Evolutionary conservation across 2,113 vertebrate species (phyloP).

Genomic region (Malaclemys terrapin): DNA sequence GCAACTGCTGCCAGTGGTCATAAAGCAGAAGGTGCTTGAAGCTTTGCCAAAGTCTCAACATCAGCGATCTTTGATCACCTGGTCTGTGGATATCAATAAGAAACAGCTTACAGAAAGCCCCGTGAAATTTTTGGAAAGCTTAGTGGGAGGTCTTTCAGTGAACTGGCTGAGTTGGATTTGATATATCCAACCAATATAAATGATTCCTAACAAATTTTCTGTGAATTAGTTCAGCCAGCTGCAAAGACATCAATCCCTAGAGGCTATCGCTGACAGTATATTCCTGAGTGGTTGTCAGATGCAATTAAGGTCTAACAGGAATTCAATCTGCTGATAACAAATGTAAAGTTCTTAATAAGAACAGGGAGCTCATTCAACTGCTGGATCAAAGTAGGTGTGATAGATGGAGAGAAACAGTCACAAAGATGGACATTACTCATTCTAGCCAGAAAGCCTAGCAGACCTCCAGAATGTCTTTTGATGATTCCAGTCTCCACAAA

Average conservation of each 20-base stretch:
- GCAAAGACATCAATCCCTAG: neutral
- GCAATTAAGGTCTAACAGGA: neutral
- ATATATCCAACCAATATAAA: neutral
- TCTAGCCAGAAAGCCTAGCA: no score
- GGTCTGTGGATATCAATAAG: neutral
- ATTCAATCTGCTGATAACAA: neutral
- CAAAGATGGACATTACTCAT: no score
- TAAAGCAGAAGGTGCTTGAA: neutral
- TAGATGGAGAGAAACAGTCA: neutral
- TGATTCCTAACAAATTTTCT: neutral
- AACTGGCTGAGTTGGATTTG: neutral
- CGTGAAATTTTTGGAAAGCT: neutral
- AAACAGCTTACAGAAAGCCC: neutral
- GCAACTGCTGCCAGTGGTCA: neutral
- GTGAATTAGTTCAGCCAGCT: neutral
- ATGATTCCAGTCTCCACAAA: no score
- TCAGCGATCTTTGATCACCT: neutral
- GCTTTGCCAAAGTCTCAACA: neutral
- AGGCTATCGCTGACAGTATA: neutral
- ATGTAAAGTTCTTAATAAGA: neutral
- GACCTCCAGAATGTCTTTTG: no score
- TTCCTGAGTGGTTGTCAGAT: neutral
- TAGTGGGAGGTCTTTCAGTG: neutral
- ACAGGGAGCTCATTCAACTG: neutral
- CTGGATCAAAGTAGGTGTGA: neutral